Conservation (phyloP, 2,888 invertebrate species). For the Cybosia mesomella region DNA sequence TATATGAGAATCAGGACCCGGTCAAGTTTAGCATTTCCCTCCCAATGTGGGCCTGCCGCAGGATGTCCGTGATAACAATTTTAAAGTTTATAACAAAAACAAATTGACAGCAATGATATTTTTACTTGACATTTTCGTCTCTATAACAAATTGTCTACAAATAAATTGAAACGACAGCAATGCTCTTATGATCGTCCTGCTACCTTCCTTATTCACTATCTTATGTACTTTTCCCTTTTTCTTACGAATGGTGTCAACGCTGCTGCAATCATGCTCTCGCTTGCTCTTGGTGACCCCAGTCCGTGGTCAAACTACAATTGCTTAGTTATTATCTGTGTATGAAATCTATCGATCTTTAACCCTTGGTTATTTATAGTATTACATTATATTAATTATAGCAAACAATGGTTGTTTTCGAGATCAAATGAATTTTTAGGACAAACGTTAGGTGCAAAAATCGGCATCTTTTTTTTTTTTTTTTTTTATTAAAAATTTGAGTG, state of each 20-base stretch:
- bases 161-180: neutral
- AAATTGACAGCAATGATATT: neutral
- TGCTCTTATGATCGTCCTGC: neutral
- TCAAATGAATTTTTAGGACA: neutral
- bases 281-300: constrained; percentile 16
- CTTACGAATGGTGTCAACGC: constrained; percentile 16
- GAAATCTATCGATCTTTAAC: constrained; percentile 21
- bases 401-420: constrained; percentile 8
- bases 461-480: too few species aligned
- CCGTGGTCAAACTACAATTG: constrained; percentile 20
- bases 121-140: neutral
- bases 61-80: neutral
- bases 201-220: neutral
- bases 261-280: constrained; percentile 16
- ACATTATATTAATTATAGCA: constrained; percentile 16
- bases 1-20: too few species aligned
- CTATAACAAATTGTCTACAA: neutral
- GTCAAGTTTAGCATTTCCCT: neutral
- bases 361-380: constrained; percentile 16
- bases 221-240: constrained; percentile 10
- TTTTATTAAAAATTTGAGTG: too few species aligned
- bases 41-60: neutral
- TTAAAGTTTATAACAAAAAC: neutral
- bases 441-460: neutral
- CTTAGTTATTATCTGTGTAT: constrained; percentile 22